phyloP scores from a whole-genome alignment of 2,888 invertebrate species.

The Euphydryas editha region DNA sequence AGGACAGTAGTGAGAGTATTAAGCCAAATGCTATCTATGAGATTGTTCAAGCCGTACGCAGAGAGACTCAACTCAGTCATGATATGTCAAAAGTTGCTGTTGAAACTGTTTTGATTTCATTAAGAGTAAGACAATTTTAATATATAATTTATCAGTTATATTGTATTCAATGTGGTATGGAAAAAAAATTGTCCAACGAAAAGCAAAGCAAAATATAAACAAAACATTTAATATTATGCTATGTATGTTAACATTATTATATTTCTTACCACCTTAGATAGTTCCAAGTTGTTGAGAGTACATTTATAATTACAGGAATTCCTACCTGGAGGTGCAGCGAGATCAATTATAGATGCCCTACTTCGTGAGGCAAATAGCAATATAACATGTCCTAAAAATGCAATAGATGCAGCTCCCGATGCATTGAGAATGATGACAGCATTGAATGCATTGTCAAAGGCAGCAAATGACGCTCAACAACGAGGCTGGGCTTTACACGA shows the following conservation, averaged over 20 bases:
- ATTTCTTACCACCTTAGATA: too few species aligned
- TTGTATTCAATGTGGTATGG: too few species aligned
- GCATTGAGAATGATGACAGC: slow-evolving; percentile 92
- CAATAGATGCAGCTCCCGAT: slow-evolving; percentile 92
- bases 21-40: slow-evolving; percentile 86
- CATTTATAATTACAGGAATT: slow-evolving; percentile 60
- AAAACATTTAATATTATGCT: too few species aligned
- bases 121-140: slow-evolving; percentile 57
- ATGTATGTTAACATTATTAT: too few species aligned
- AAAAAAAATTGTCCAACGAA: too few species aligned
- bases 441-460: slow-evolving; percentile 92
- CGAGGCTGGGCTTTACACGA: slow-evolving; percentile 97
- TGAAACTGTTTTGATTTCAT: slow-evolving; percentile 87
- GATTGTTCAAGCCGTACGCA: slow-evolving; percentile 90
- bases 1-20: slow-evolving; percentile 78
- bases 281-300: background rate
- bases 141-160: too few species aligned
- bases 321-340: slow-evolving; percentile 75
- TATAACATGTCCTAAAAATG: slow-evolving; percentile 82
- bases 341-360: slow-evolving; percentile 76
- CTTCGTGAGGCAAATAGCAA: slow-evolving; percentile 77
- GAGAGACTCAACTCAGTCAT: slow-evolving; percentile 93
- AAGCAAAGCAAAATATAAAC: too few species aligned
- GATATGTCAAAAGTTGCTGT: slow-evolving; percentile 93
- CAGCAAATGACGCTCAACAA: slow-evolving; percentile 97